Conservation (phyloP, 1,140 invertebrate species). For the Drosophila micromelanica region DNA sequence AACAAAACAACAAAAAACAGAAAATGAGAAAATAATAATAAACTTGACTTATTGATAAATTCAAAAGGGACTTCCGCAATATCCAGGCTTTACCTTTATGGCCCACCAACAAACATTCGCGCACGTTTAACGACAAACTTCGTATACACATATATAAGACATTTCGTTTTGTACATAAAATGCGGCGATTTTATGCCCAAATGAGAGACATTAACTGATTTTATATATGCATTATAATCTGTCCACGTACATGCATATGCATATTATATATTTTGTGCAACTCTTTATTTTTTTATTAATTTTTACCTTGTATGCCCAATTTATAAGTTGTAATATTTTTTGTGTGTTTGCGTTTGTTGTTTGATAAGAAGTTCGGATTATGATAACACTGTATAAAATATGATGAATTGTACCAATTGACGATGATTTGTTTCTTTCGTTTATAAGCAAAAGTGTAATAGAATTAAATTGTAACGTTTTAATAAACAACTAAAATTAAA, state of each 20-base stretch:
- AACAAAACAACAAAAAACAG: neutral
- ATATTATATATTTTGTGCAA: constrained; percentile 47
- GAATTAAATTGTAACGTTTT: constrained; percentile 82
- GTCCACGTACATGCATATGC: constrained; percentile 41
- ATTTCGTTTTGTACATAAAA: constrained; percentile 77
- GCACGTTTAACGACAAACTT: constrained; percentile 72
- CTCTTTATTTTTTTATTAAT: constrained; percentile 41
- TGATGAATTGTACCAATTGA: constrained; percentile 80
- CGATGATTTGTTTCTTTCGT: constrained; percentile 82
- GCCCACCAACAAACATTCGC: constrained; percentile 63
- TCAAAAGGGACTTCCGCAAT: constrained; percentile 73
- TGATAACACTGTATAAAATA: constrained; percentile 79
- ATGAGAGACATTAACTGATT: constrained; percentile 79
- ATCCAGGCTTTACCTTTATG: constrained; percentile 52
- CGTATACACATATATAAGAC: constrained; percentile 59
- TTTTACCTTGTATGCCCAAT: constrained; percentile 58
- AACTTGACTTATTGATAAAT: constrained; percentile 68
- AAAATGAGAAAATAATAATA: constrained; percentile 37
- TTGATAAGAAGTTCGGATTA: constrained; percentile 69
- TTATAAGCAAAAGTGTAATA: constrained; percentile 83
- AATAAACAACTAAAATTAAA: constrained; percentile 63
- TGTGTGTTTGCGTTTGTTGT: constrained; percentile 80
- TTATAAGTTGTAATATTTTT: constrained; percentile 65
- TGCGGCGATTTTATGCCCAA: constrained; percentile 52
- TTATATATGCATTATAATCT: constrained; percentile 62